Percentiles rank a stretch among this genome's conserved stretches.
phyloP scores from a whole-genome alignment of 2,113 vertebrate genomes.

The Atherinomorus stipes region DNA sequence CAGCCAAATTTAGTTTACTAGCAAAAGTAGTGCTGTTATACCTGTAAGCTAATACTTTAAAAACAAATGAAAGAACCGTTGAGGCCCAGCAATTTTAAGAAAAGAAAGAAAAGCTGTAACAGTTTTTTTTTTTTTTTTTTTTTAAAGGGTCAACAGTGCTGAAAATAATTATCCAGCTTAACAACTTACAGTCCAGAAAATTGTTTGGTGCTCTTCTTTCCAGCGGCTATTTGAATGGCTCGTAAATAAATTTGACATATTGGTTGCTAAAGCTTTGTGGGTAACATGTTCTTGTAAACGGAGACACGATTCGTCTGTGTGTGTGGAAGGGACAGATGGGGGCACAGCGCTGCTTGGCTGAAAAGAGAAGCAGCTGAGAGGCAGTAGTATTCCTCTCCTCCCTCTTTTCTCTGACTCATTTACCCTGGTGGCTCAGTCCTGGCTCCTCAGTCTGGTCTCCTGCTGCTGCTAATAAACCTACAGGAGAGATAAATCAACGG shows the following conservation, averaged over 20 bases:
- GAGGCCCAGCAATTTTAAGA: background rate
- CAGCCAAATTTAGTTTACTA: slow-evolving; percentile 60
- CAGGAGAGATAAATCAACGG: slow-evolving; percentile 99
- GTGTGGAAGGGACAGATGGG: slow-evolving; percentile 71
- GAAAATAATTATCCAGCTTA: background rate
- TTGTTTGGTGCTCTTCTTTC: slow-evolving; percentile 2
- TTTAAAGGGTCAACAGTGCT: background rate
- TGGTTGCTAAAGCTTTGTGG: background rate
- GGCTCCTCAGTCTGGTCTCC: slow-evolving; percentile 96
- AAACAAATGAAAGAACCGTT: background rate
- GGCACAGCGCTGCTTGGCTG: slow-evolving; percentile 74
- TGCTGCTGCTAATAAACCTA: slow-evolving; percentile 99
- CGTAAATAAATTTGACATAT: slow-evolving; percentile 4
- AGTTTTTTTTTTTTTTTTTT: too few species aligned
- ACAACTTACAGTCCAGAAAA: background rate
- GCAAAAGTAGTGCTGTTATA: background rate
- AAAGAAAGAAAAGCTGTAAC: background rate
- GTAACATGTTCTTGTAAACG: slow-evolving; percentile 25
- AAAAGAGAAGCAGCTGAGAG: slow-evolving; percentile 90
- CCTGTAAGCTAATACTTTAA: slow-evolving; percentile 1
- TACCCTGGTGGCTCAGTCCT: slow-evolving; percentile 97
- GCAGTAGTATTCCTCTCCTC: slow-evolving; percentile 82
- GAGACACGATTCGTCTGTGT: slow-evolving; percentile 62
- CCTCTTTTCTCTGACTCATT: slow-evolving; percentile 95
- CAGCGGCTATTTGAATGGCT: background rate